Conservation (phyloP, 2,888 invertebrate genomes). For the Cinara cedri region DNA sequence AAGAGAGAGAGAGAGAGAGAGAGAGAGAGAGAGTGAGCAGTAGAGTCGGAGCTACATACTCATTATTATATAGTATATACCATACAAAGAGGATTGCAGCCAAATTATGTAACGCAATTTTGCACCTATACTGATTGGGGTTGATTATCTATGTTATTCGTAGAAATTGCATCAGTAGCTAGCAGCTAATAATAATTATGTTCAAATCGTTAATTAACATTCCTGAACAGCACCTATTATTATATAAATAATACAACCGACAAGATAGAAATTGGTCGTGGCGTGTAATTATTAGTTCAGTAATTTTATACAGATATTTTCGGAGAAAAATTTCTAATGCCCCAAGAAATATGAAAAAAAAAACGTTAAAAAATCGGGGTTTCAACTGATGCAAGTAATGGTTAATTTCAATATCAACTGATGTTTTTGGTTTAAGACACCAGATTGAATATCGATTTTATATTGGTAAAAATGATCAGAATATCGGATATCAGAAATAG, state of each 20-base stretch:
- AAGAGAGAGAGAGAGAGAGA: background rate
- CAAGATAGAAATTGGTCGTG: constrained; percentile 10
- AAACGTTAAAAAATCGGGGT: no score
- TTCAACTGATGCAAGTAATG: no score
- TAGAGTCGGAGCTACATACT: no score
- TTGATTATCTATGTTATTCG: constrained; percentile 39
- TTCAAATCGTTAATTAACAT: constrained; percentile 46
- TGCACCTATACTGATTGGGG: constrained; percentile 21
- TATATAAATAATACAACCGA: constrained; percentile 36
- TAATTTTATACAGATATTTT: background rate
- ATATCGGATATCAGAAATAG: no score
- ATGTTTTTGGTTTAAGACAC: no score
- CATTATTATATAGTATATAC: background rate
- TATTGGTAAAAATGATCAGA: no score
- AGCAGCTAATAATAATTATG: background rate
- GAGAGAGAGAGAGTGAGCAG: background rate
- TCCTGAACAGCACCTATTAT: constrained; percentile 12
- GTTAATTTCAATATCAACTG: no score
- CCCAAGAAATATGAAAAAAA: no score
- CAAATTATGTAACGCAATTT: constrained; percentile 4
- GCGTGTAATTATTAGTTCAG: constrained; percentile 13
- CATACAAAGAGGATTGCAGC: background rate
- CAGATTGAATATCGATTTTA: no score
- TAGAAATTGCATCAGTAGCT: constrained; percentile 1
- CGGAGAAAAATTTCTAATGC: no score